These are phyloP conservation scores for Rhea americana DNA, from an alignment of 2,113 vertebrate genomes.

Conservation along the genomic window DNA sequence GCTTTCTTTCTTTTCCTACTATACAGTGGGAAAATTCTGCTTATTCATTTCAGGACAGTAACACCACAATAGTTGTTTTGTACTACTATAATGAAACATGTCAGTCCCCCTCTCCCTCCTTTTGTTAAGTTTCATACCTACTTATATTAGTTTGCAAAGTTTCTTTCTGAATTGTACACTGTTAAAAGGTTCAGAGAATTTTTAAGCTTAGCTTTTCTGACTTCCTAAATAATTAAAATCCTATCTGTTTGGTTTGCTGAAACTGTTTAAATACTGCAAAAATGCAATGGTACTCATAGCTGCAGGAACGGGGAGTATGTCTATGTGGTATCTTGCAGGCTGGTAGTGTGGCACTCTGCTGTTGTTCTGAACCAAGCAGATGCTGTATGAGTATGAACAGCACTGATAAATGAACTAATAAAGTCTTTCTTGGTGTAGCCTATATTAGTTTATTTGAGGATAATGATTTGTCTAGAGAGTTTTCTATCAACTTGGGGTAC, in stretches of 20 bases:
- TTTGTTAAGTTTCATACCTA: neutral
- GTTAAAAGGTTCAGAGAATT: neutral
- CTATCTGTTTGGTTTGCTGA: neutral
- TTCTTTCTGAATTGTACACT: neutral
- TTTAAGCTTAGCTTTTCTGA: neutral
- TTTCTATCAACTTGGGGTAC: neutral
- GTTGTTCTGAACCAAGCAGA: neutral
- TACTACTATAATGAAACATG: neutral
- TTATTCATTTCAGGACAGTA: neutral
- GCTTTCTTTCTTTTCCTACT: neutral
- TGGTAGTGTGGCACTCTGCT: neutral
- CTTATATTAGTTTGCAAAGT: neutral
- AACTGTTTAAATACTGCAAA: neutral
- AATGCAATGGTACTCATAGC: neutral
- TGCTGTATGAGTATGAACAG: neutral
- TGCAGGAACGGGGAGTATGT: neutral
- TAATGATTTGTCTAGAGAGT: neutral
- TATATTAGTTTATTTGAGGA: neutral
- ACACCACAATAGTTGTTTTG: neutral
- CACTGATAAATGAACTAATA: neutral
- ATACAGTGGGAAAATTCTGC: neutral
- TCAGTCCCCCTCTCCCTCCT: neutral
- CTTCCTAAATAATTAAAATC: neutral
- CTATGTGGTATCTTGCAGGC: neutral
- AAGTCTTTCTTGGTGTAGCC: neutral